Conservation (phyloP, 2,113 vertebrate genomes). For the Lasiurus borealis region DNA sequence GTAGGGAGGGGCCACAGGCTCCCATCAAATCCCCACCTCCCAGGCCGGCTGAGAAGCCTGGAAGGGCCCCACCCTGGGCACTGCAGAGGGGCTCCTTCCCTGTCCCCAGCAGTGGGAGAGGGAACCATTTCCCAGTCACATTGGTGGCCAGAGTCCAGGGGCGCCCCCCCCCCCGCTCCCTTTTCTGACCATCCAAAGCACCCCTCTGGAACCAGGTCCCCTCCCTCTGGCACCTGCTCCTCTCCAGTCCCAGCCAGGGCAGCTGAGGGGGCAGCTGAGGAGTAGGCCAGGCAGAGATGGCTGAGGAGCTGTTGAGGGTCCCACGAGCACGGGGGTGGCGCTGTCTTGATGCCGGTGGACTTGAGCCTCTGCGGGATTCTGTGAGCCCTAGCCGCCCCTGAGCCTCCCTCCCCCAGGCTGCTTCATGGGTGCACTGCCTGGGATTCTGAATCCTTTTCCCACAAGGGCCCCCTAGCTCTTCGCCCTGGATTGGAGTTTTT, state of each 20-base stretch:
- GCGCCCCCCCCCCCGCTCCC: rapidly evolving
- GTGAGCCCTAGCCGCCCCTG: not conserved
- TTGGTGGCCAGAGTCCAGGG: not conserved
- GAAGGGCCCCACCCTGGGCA: no score
- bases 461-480: not conserved
- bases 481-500: no score
- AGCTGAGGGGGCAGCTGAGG: rapidly evolving
- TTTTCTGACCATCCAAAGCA: not conserved
- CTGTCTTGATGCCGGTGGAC: not conserved
- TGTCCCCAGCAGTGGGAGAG: not conserved
- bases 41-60: not conserved
- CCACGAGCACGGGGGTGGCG: rapidly evolving
- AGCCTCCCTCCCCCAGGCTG: rapidly evolving
- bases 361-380: not conserved
- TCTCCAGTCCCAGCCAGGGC: no score
- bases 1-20: not conserved
- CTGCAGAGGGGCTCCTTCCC: not conserved
- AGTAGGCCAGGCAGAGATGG: no score
- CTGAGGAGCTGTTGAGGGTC: no score
- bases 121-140: not conserved
- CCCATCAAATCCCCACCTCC: not conserved
- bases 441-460: not conserved
- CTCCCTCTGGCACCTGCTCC: not conserved
- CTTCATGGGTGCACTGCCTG: no score
- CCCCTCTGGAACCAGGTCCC: not conserved